phyloP scores from a whole-genome alignment of 1,140 invertebrate genomes.

The Trachymyrmex cornetzi region DNA sequence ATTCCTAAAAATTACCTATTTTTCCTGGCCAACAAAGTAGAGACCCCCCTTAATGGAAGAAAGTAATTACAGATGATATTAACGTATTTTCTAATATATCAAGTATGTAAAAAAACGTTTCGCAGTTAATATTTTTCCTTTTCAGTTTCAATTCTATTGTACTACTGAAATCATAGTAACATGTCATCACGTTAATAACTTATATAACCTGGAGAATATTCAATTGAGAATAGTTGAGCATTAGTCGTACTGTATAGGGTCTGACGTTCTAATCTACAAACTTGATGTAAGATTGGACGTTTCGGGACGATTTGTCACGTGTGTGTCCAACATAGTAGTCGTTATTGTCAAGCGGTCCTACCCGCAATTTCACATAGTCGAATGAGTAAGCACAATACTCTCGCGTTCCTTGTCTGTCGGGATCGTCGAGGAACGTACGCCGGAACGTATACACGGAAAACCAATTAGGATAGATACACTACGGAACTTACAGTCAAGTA shows the following conservation, averaged over 20 bases:
- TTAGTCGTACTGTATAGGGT: slow-evolving; percentile 2
- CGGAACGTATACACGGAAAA: slow-evolving; percentile 51
- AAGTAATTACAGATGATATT: neutral
- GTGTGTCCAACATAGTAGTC: slow-evolving; percentile 41
- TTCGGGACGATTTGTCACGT: slow-evolving; percentile 40
- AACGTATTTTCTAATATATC: neutral
- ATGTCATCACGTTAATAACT: slow-evolving; percentile 12
- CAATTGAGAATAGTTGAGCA: neutral
- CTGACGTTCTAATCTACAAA: slow-evolving; percentile 27
- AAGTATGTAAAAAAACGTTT: neutral
- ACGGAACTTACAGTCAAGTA: slow-evolving; percentile 50
- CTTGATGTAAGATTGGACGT: slow-evolving; percentile 27
- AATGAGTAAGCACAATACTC: slow-evolving; percentile 53
- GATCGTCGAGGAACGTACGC: slow-evolving; percentile 30
- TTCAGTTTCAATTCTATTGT: neutral
- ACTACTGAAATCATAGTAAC: neutral
- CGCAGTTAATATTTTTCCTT: neutral
- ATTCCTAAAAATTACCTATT: too few species aligned
- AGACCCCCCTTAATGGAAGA: too few species aligned
- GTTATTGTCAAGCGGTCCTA: slow-evolving; percentile 57
- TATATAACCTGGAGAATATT: neutral
- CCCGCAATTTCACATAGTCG: slow-evolving; percentile 20
- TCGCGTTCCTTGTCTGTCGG: slow-evolving; percentile 34
- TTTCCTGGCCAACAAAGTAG: too few species aligned
- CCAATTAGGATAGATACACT: slow-evolving; percentile 49